Conservation (phyloP, 2,797 vertebrate species). For the Clarias pachynema region DNA sequence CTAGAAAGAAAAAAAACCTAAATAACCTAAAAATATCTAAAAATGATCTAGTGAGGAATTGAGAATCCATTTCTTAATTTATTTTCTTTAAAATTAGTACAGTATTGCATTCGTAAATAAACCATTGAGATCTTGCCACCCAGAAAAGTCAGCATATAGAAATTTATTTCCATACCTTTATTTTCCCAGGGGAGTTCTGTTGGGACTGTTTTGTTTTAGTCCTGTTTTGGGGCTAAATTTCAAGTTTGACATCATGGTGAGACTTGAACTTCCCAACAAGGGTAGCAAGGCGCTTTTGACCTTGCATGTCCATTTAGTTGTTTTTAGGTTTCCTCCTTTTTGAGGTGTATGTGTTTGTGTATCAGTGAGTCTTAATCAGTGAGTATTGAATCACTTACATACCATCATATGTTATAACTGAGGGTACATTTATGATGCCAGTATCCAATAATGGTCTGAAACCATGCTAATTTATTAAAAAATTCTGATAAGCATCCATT, state of each 20-base stretch:
- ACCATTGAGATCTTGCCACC: neutral
- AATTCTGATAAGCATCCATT: neutral
- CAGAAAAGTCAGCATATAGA: neutral
- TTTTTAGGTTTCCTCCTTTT: neutral
- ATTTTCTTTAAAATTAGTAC: neutral
- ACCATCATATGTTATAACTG: neutral
- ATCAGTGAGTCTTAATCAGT: neutral
- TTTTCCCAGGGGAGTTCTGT: too few species aligned
- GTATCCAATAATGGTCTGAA: neutral
- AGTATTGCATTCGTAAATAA: neutral
- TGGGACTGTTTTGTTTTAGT: too few species aligned
- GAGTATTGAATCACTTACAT: neutral
- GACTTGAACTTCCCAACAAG: neutral
- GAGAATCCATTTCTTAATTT: neutral
- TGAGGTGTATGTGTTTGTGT: neutral
- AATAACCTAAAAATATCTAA: neutral
- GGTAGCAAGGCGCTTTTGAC: neutral
- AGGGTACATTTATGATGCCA: neutral
- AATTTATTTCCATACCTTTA: neutral
- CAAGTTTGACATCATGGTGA: neutral
- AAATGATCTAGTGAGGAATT: neutral
- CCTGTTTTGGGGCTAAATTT: neutral
- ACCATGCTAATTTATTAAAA: neutral
- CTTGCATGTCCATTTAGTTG: neutral
- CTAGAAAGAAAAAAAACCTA: neutral